A percentile compares a stretch with the other conserved stretches of the same genome.
These are phyloP conservation scores for Meliscaeva auricollis DNA, from an alignment of 2,888 invertebrate genomes.

Conservation along the genomic window DNA sequence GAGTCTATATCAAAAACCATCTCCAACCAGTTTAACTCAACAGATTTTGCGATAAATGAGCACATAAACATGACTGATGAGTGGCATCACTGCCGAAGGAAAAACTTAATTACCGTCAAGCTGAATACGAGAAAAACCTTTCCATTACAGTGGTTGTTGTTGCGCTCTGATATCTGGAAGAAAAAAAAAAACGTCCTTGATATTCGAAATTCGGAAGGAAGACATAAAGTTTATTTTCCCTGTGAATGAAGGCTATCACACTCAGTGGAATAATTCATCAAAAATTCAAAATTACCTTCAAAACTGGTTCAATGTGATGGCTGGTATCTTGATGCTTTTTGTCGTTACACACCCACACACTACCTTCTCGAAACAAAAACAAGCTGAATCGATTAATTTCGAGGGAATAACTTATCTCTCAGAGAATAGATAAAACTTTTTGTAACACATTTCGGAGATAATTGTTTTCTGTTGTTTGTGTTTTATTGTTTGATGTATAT, in stretches of 20 bases:
- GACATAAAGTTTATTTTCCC: conserved; percentile 26
- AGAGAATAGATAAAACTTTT: neutral
- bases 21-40: neutral
- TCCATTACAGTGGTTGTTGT: neutral
- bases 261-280: conserved; percentile 45
- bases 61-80: conserved; percentile 70
- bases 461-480: neutral
- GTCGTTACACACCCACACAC: too few relatives aligned
- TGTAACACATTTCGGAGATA: neutral
- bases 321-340: neutral
- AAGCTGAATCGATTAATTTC: conserved; percentile 25
- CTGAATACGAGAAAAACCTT: neutral
- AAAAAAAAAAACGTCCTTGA: conserved; percentile 16
- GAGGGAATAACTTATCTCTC: neutral
- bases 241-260: conserved; percentile 34
- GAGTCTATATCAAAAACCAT: neutral
- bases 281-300: conserved; percentile 21
- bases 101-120: conserved; percentile 54
- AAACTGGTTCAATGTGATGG: neutral
- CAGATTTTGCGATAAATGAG: conserved; percentile 50
- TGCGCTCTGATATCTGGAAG: neutral
- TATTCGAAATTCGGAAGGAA: neutral
- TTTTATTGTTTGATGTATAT: neutral
- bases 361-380: neutral
- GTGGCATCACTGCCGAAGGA: conserved; percentile 62